These are phyloP conservation scores for Drusus annulatus DNA, from an alignment of 1,140 invertebrate species.

Conservation along the genomic window DNA sequence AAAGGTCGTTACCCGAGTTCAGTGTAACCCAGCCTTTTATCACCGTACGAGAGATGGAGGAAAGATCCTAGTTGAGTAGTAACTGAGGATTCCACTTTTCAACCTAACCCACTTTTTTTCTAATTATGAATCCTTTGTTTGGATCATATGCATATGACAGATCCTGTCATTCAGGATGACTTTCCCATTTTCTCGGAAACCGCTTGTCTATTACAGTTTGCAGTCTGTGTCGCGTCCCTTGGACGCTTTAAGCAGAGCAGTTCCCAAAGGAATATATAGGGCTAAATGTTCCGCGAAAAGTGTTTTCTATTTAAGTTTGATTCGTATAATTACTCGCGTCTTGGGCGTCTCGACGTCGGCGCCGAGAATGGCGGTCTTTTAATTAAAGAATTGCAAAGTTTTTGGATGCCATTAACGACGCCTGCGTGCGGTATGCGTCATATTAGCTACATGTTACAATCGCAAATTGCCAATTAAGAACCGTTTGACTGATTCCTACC, in stretches of 20 bases:
- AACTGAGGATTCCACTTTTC: too few relatives aligned
- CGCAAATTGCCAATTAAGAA: conserved; percentile 31
- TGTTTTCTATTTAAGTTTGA: conserved; percentile 14
- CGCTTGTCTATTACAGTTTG: too few relatives aligned
- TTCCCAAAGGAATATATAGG: too few relatives aligned
- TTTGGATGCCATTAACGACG: background rate
- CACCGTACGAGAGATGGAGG: background rate
- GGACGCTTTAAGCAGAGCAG: too few relatives aligned
- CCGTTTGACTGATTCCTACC: background rate
- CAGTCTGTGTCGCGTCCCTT: too few relatives aligned
- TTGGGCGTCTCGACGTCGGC: background rate
- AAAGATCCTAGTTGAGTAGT: too few relatives aligned
- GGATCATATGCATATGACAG: too few relatives aligned
- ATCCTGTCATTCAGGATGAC: too few relatives aligned
- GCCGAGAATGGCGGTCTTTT: conserved; percentile 24
- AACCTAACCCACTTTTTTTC: too few relatives aligned
- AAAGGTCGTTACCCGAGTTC: too few relatives aligned
- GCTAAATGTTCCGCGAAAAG: background rate
- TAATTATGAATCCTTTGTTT: too few relatives aligned
- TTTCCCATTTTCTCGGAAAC: too few relatives aligned
- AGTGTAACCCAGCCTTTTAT: background rate
- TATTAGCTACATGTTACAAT: background rate
- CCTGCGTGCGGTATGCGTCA: background rate
- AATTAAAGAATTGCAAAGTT: conserved; percentile 32
- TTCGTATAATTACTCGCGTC: conserved; percentile 6